Evolutionary conservation across 2,888 invertebrate species (phyloP), one percentile per base, ranked within the genome.

Genomic region (Hypsopygia costalis): DNA sequence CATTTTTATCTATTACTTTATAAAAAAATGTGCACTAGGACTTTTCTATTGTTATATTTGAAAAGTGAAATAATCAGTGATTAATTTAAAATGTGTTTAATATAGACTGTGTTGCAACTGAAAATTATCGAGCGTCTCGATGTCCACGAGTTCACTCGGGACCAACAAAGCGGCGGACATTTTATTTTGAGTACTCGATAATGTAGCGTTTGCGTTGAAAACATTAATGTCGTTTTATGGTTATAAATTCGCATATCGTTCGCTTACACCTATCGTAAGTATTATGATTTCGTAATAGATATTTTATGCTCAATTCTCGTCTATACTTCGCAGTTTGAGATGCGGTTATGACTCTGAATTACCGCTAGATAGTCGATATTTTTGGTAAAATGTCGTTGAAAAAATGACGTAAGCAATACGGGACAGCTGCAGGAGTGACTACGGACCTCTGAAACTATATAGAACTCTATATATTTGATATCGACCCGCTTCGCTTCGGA

Each of bases 81-180:
- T 62, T 77, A 74, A 73, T 62, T 59, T 72, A 77, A 64, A 62
- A 83, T 82, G 82, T 83, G 80, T 72, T 65, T 72, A 66, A 50
- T 62, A 64, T 68, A 73, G 73, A 77, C 63, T 69, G 77, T 62
- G 65, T 69, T 69, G 47, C 73, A 71, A 63, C 67, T 65, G 53
- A 72, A 75, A 79, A 73, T 76, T 82, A 80, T 83, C 73, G 81
- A 82, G 83, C 87, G 82, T 79, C 81, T 81, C 79, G 76, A 85
- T 87, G 85, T 88, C 89, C 87, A 88, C 89, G 86, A 87, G 87
- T 88, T 86, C 86, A 86, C 71, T 87, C 80, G 81, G 82, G 78
- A 87, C 87, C 87, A 86, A 88, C 88, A 86, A 87, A 87, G 89
- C 89, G 89, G 89, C 89, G 88, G 89, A 89, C 89, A 89, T 89